A percentile compares a stretch with the other conserved stretches of the same genome.
Evolutionary conservation across 2,113 vertebrate genomes (phyloP).

Genomic region (Casuarius casuarius): DNA sequence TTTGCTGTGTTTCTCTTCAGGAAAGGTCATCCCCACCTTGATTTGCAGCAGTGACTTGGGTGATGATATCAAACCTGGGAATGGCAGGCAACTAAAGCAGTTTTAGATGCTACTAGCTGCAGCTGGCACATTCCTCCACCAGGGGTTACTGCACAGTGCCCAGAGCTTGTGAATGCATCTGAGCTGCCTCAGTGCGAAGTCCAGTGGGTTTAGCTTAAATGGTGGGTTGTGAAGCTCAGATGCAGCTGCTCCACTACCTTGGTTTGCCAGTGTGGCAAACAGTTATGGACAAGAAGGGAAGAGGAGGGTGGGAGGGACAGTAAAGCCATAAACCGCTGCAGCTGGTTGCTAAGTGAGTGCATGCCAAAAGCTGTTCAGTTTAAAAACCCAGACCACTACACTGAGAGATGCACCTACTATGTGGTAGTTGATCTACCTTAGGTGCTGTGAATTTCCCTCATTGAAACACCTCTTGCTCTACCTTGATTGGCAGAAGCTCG

Average conservation of each 20-base stretch:
- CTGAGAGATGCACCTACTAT: accelerated
- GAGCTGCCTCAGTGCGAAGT: background rate
- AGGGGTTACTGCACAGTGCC: background rate
- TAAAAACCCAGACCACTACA: background rate
- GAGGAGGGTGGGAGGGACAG: background rate
- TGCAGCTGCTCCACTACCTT: background rate
- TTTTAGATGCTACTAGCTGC: background rate
- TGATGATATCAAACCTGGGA: background rate
- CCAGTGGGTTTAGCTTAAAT: background rate
- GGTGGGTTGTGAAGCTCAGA: background rate
- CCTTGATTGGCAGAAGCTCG: accelerated
- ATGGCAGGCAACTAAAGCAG: background rate
- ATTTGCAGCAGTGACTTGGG: background rate
- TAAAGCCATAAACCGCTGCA: background rate
- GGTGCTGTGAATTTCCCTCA: background rate
- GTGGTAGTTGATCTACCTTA: background rate
- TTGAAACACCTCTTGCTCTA: background rate
- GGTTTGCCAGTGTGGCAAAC: background rate
- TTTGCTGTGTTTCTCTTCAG: background rate
- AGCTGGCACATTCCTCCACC: background rate
- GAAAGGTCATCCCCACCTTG: background rate
- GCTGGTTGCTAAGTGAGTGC: background rate
- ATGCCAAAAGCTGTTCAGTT: background rate
- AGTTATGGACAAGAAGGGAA: background rate
- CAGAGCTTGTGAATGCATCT: background rate